phyloP scores from a whole-genome alignment of 1,140 invertebrate species.

The Bombus vancouverensis region DNA sequence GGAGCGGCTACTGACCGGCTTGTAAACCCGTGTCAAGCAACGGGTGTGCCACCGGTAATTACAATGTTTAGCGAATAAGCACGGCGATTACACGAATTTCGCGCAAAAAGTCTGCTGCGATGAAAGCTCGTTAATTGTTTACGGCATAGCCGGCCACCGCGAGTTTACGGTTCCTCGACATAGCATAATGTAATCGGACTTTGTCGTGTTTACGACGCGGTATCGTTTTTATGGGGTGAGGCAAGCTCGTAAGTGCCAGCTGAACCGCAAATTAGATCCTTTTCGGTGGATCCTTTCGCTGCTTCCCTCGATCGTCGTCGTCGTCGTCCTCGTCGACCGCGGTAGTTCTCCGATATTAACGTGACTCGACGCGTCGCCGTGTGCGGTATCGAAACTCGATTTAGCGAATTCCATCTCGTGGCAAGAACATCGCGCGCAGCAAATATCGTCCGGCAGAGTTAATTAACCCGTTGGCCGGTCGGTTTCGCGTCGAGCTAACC shows the following conservation, averaged over 20 bases:
- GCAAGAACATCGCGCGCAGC: neutral
- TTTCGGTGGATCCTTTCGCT: neutral
- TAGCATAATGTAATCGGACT: conserved; percentile 65
- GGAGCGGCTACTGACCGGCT: neutral
- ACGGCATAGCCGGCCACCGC: neutral
- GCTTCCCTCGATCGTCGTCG: neutral
- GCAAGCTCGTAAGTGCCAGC: conserved; percentile 52
- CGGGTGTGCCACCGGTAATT: neutral
- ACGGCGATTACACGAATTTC: neutral
- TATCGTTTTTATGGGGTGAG: conserved; percentile 51
- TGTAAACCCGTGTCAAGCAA: neutral
- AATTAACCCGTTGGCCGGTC: conserved; percentile 34
- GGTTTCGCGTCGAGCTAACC: neutral
- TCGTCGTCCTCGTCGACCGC: neutral
- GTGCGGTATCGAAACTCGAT: conserved; percentile 24
- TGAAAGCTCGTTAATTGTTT: conserved; percentile 33
- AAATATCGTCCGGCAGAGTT: conserved; percentile 18
- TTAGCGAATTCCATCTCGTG: conserved; percentile 14
- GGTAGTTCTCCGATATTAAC: conserved; percentile 1
- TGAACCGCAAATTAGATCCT: conserved; percentile 59
- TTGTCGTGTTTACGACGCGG: conserved; percentile 67
- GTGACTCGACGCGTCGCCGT: neutral
- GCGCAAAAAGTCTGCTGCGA: neutral
- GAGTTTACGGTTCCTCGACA: conserved; percentile 62
- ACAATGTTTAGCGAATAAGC: neutral